Conservation (phyloP, 2,888 invertebrate genomes). For the Dryobota labecula region DNA sequence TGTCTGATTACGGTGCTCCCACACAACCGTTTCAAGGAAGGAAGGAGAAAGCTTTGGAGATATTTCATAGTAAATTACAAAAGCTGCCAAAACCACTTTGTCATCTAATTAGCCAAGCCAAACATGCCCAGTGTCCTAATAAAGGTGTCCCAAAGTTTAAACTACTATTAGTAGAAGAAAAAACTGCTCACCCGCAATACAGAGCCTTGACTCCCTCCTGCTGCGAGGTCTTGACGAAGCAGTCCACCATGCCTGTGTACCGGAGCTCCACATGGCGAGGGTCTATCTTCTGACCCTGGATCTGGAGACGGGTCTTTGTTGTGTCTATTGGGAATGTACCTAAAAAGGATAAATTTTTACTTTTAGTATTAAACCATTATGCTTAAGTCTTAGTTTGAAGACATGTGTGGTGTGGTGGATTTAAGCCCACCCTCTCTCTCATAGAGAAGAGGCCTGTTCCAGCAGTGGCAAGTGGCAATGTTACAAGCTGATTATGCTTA, state of each 20-base stretch:
- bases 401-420: neutral
- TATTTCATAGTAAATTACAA: too few relatives aligned
- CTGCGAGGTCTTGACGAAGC: conserved; percentile 95
- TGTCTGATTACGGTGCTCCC: neutral
- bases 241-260: conserved; percentile 98
- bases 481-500: neutral
- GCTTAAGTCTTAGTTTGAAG: too few relatives aligned
- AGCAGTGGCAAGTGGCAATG: neutral
- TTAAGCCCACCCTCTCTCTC: neutral
- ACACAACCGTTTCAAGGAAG: neutral
- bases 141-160: too few relatives aligned
- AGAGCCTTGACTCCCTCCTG: conserved; percentile 96
- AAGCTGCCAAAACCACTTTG: too few relatives aligned
- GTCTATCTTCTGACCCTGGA: conserved; percentile 97
- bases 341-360: conserved; percentile 71
- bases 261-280: conserved; percentile 93
- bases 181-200: conserved; percentile 91
- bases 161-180: too few relatives aligned
- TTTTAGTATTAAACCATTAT: neutral
- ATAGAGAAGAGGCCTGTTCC: neutral
- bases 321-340: conserved; percentile 99
- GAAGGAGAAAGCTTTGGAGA: too few relatives aligned
- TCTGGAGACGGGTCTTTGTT: conserved; percentile 97
- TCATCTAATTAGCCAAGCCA: too few relatives aligned
- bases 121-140: too few relatives aligned